Percentiles rank a stretch among this genome's conserved stretches.
phyloP scores from a whole-genome alignment of 2,888 invertebrate species.

The Luperina nickerlii region DNA sequence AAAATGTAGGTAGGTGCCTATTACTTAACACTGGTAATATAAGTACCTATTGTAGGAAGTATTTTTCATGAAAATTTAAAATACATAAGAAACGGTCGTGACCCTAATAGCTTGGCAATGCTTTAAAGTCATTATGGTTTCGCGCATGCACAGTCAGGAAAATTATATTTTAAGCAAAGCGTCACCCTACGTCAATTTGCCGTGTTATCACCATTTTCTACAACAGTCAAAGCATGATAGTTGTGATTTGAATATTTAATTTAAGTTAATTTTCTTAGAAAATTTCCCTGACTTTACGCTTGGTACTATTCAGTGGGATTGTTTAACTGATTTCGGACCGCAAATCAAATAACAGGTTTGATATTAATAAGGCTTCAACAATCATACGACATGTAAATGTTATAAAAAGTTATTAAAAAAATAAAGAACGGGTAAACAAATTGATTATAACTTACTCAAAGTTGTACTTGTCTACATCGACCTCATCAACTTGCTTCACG shows the following conservation, averaged over 20 bases:
- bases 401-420: not conserved
- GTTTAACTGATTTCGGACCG: not conserved
- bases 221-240: not conserved
- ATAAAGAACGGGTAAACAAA: not conserved
- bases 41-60: not conserved
- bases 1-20: not conserved
- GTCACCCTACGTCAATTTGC: not conserved
- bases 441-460: conserved; percentile 90
- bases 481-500: conserved; percentile 91
- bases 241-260: not conserved
- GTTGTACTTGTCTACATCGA: conserved; percentile 91
- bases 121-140: not conserved
- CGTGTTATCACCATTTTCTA: not conserved
- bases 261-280: not conserved
- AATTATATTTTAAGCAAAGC: no score
- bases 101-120: conserved; percentile 29
- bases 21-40: not conserved
- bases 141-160: not conserved
- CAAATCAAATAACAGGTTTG: not conserved
- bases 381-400: not conserved
- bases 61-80: conserved; percentile 17
- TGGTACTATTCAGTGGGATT: not conserved
- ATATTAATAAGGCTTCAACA: not conserved
- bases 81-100: not conserved
- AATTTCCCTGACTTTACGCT: not conserved